Evolutionary conservation across 2,888 invertebrate species (phyloP), one percentile per base, ranked within the genome.

Genomic region (Drosophila suboccidentalis): DNA sequence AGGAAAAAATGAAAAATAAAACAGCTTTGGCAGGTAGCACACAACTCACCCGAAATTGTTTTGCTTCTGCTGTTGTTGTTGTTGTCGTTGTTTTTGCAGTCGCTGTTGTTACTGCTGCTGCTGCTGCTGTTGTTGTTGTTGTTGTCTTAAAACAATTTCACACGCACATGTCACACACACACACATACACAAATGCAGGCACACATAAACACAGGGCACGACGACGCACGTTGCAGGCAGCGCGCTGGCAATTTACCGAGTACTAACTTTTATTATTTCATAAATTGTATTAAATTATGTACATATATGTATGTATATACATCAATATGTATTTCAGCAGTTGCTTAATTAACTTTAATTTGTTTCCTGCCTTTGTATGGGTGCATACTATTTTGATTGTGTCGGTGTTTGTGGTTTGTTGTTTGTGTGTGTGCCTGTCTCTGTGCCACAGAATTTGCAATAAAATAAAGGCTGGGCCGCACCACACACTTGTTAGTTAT

Each of bases 311-410:
- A 22, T 22, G 4, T 38, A 46, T 41, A 34, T 51, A 53, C 46
- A 59, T 50, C 47, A 46, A 50, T 63, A 53, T 59, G 54, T 59
- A 39, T 82, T 78, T 75, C 57, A 81, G 68, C 80, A 75, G 62
- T 71, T 72, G 70, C 68, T 82, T 88, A 87, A 87, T 87, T 88
- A 88, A 87, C 81, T 88, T 82, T 80, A 87, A 82, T 87, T 87
- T 88, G 77, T 66, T 72, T 63, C 53, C 54, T 78, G 75, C 74
- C 62, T 62, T 81, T 77, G 88, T 87, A 82, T 87, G 87, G 75
- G 82, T 75, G 85, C 80, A 69, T 68, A 70, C 73, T 77, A 81
- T 76, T 75, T 76, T 70, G 71, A 68, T 77, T 63, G 67, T 67
- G 66, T 70, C 61, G 70, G 54, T 55, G 50, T 50, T 38, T 38